Base-by-base conservation (phyloP, 2,113 vertebrate genomes). In the Leptobrachium leishanense region DNA sequence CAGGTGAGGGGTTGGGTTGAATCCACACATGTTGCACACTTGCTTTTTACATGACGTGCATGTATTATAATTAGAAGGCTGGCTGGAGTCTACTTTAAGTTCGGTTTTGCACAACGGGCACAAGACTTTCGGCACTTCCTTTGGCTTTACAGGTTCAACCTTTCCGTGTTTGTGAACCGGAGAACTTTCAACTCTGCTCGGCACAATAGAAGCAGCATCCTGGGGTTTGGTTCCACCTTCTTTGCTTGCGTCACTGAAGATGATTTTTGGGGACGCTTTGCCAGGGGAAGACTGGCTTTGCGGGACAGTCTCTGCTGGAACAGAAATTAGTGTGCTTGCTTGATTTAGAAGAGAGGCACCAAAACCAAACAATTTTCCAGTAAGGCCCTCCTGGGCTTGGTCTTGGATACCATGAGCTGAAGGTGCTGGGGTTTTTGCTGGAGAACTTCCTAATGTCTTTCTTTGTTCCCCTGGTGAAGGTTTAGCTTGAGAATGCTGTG, bases 21-120 rank as follows among this genome's bases (percentile, higher is more conserved):
- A 99, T 87, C 98, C 98, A 82, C 98, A 99, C 91, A 96, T 91
- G 89, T 96, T 98, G 95, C 98, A 99, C 90, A 99, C 97, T 88
- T 95, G 96, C 72, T 93, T 92, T 81, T 85, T 92, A 89, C 98
- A 99, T 87, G 95, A 93, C 0, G 98, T 99, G 84, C 98, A 99
- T 82, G 91, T 94, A 83, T 98, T 99, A 85, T 96, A 98, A 90
- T 99, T 98, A 84, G 96, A 91, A 41, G 91, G 90, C 81, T 96
- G 94, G 0, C 88, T 40, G 8, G 91, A 88, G 80, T 94, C 94
- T 76, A 97, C 82, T 0, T 97, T 98, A 83, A 99, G 94, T 90
- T 92, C 91, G 0, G 95, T 95, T 91, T 98, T 97, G 91, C 98
- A 99, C 82, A 99, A 94, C 15, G 96, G 97, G 88, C 98, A 99